Conservation (phyloP, 2,797 vertebrate species). For the Odontamblyopus lacepedii region DNA sequence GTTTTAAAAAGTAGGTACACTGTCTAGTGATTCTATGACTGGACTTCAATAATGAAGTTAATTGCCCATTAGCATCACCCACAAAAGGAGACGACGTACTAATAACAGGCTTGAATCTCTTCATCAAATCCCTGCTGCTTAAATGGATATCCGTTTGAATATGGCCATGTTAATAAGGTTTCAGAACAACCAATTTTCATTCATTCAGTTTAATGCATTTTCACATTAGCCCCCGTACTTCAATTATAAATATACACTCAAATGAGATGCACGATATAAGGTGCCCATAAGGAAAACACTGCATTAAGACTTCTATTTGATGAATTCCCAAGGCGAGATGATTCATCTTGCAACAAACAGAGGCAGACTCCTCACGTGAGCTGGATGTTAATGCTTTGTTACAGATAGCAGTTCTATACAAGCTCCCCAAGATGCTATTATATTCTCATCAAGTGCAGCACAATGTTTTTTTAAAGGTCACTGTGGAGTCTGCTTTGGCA, state of each 20-base stretch:
- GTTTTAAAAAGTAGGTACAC: not conserved
- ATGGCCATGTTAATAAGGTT: slow-evolving; percentile 42
- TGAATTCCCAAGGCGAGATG: slow-evolving; percentile 29
- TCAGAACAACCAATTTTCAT: slow-evolving; percentile 35
- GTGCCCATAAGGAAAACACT: slow-evolving; percentile 30
- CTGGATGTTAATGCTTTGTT: slow-evolving; percentile 1
- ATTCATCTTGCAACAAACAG: slow-evolving; percentile 31
- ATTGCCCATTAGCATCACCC: slow-evolving; percentile 14
- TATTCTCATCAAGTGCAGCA: not conserved
- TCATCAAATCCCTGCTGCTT: slow-evolving; percentile 8
- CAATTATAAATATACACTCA: slow-evolving; percentile 43
- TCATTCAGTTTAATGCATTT: slow-evolving; percentile 28
- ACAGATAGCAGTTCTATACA: not conserved
- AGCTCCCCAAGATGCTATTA: not conserved
- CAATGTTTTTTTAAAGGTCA: slow-evolving; percentile 29
- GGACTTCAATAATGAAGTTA: not conserved
- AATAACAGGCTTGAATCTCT: slow-evolving; percentile 14
- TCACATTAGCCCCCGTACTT: slow-evolving; percentile 26
- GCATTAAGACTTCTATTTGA: slow-evolving; percentile 40
- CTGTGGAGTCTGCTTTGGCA: not conserved
- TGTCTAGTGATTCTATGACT: not conserved
- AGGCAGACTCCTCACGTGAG: slow-evolving; percentile 14
- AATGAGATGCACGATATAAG: slow-evolving; percentile 37
- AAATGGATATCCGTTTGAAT: slow-evolving; percentile 11
- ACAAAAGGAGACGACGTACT: slow-evolving; percentile 11